Evolutionary conservation across 1,140 invertebrate genomes (phyloP).

Genomic region (Drosophila malerkotliana): DNA sequence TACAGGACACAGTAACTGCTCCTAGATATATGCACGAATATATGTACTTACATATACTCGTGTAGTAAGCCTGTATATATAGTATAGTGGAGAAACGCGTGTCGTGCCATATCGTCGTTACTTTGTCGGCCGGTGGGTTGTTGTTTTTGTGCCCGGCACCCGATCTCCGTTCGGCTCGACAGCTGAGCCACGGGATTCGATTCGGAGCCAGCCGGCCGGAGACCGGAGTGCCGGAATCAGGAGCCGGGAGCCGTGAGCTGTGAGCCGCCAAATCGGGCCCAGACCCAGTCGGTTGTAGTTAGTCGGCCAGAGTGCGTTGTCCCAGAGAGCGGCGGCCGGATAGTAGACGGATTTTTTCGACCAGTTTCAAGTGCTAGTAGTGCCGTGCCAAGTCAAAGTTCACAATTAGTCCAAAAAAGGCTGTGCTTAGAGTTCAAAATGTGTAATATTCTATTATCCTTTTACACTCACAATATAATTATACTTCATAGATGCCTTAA

Average conservation of each 20-base stretch:
- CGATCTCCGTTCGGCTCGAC: slow-evolving; percentile 65
- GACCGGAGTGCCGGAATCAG: slow-evolving; percentile 43
- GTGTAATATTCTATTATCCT: slow-evolving; percentile 29
- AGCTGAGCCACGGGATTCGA: slow-evolving; percentile 43
- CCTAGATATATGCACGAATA: slow-evolving; percentile 39
- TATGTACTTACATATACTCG: slow-evolving; percentile 17
- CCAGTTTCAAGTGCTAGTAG: slow-evolving; percentile 30
- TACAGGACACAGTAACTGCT: slow-evolving; percentile 16
- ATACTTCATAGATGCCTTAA: no score
- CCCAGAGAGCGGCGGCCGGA: slow-evolving; percentile 42
- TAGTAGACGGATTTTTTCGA: neutral
- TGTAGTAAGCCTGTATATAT: neutral
- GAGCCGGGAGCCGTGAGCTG: slow-evolving; percentile 34
- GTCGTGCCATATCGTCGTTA: slow-evolving; percentile 66
- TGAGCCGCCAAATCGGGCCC: slow-evolving; percentile 13
- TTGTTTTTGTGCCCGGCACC: slow-evolving; percentile 69
- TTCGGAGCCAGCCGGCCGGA: slow-evolving; percentile 22
- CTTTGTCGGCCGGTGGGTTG: slow-evolving; percentile 45
- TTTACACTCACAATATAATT: neutral
- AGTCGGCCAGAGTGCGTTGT: slow-evolving; percentile 69
- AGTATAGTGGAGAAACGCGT: slow-evolving; percentile 37
- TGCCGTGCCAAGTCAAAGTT: slow-evolving; percentile 16
- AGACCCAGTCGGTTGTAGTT: slow-evolving; percentile 70
- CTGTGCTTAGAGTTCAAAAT: slow-evolving; percentile 27
- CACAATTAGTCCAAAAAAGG: slow-evolving; percentile 8